Evolutionary conservation across 2,888 invertebrate species (phyloP), one percentile per base, ranked within the genome.

Genomic region (Drosophila emarginata): DNA sequence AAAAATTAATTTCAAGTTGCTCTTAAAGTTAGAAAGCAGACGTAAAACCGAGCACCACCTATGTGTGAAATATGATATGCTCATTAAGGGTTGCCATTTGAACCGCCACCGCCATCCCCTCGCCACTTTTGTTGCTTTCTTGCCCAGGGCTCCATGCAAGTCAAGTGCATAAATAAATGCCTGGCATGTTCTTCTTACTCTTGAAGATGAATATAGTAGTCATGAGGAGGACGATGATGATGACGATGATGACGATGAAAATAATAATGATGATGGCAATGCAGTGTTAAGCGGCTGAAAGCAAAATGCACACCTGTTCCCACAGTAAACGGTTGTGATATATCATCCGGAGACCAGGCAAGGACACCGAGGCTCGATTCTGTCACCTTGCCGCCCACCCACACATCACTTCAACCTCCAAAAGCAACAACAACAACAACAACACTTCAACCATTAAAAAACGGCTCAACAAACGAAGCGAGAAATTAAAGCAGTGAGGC

Each of bases 81-180:
- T 83, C 84, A 83, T 81, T 83, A 78, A 69, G 76, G 67, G 32
- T 37, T 26, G 32, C 18, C 63, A 62, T 57, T 67, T 69, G 58
- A 60, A 26, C 57, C 54, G 9, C 32, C 12, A 7, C 9, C 9
- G n/a, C n/a, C n/a, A n/a, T 2, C 32, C 32, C 32, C 32, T 4
- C 6, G n/a, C 6, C 26, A 26, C 18, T 15, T 45, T 12, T 45
- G 1, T 45, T 4, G 18, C 18, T 45, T 18, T 4, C n/a, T 37
- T 37, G 54, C 53, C 60, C 57, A 60, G 64, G 67, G 56, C 37
- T 65, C 37, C 61, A 26, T 58, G 64, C 51, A 80, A 82, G 82
- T 85, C 82, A 85, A 84, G 80, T 82, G 82, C 85, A 81, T 79
- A 84, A 82, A 82, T 82, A 82, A 85, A 73, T 78, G 81, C 58